Percentiles rank a stretch among this genome's conserved stretches.
Evolutionary conservation across 2,888 invertebrate species (phyloP).

Genomic region (Temnothorax rugatulus): DNA sequence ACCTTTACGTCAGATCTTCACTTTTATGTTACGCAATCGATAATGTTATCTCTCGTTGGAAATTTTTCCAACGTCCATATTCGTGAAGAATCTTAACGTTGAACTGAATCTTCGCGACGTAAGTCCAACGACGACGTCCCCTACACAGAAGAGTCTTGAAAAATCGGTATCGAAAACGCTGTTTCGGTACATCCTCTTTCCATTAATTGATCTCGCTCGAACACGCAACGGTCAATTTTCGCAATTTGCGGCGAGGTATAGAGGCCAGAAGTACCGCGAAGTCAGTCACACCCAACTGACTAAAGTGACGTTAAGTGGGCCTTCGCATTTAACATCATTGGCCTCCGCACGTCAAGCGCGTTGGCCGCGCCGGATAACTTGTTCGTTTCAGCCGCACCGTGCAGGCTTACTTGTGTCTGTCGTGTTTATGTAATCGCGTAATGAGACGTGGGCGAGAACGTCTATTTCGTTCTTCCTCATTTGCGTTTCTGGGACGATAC

Average conservation of each 20-base stretch:
- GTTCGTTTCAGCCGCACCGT: slow-evolving; percentile 63
- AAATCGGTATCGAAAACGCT: not conserved
- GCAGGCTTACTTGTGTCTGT: slow-evolving; percentile 55
- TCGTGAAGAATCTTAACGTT: too few relatives aligned
- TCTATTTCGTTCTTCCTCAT: slow-evolving; percentile 67
- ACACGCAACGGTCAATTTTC: slow-evolving; percentile 14
- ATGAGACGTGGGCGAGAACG: slow-evolving; percentile 79
- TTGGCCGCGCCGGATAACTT: slow-evolving; percentile 66
- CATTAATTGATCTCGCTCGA: not conserved
- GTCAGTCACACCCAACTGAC: slow-evolving; percentile 68
- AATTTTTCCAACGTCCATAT: not conserved
- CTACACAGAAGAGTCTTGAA: not conserved
- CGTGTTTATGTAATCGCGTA: slow-evolving; percentile 78
- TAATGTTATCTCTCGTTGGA: not conserved
- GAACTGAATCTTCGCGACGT: not conserved
- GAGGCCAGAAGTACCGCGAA: slow-evolving; percentile 57
- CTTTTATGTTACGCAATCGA: slow-evolving; percentile 31
- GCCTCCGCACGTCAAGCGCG: slow-evolving; percentile 67
- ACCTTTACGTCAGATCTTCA: slow-evolving; percentile 31
- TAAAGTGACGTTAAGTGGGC: slow-evolving; percentile 72
- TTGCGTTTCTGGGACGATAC: slow-evolving; percentile 59
- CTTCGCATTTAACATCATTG: slow-evolving; percentile 72
- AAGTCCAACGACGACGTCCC: too few relatives aligned
- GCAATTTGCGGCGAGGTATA: slow-evolving; percentile 17
- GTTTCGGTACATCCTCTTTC: not conserved